Base-by-base conservation (phyloP, 2,888 invertebrate species). In the Eupithecia centaureata region DNA sequence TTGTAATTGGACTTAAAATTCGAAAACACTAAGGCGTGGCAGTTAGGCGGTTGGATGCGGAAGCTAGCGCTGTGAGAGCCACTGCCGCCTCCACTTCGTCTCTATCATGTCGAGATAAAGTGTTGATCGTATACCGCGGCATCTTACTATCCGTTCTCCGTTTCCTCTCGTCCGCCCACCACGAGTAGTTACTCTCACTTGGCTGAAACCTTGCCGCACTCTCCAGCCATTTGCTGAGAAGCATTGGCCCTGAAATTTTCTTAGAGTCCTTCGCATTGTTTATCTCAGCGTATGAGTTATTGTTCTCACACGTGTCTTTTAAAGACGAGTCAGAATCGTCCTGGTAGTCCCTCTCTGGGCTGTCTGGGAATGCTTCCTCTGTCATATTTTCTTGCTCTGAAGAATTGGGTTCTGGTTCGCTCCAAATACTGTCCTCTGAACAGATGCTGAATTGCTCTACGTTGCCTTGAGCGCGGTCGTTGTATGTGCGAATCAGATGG, bases 401-500 rank as follows among this genome's bases (percentile, higher is more conserved):
- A 66, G 84, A 86, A 28, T 77, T 79, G 1, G 81, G 89, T 66
- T 94, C 95, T n/a, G 91, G 90, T 79, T 96, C 96, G 77, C 95
- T 95, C 96, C 96, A 96, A 80, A 96, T 96, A 86, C 96, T 96
- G 82, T 96, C 96, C 70, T 96, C 95, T 0, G 96, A 96, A 74
- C 95, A 95, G 77, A 96, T 96, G 84, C 96, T 96, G 84, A 96
- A 96, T 82, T 96, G 96, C 80, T 96, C 96, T 7, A 96, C 96
- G 85, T 96, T 96, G 13, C 96, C 96, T 71, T 95, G 95, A 0
- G 96, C 96, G 75, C 96, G 95, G 72, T 94, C 94, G 83, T 96
- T 96, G 88, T 96, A 96, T 12, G 95, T 95, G 77, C 95, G 95
- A 67, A 95, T 96, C 5, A 96, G 91, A 82, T 96, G 95, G 1